Evolutionary conservation across 2,888 invertebrate species (phyloP).

Genomic region (Epistrophe eligans): DNA sequence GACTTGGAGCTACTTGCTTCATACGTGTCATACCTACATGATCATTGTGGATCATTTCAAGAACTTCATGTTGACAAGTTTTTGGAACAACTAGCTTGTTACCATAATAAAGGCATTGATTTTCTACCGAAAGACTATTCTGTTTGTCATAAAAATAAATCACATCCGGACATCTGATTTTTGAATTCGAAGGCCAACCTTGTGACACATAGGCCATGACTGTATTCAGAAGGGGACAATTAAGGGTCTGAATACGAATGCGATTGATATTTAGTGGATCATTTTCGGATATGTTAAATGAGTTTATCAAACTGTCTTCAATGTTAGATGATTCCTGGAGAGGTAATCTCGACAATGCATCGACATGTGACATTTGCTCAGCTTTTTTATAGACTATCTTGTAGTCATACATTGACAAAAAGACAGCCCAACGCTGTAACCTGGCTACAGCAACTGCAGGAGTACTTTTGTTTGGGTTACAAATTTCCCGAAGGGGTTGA

Average conservation of each 20-base stretch:
- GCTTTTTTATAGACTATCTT: constrained; percentile 43
- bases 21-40: constrained; percentile 35
- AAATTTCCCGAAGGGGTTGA: constrained; percentile 49
- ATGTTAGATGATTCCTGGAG: constrained; percentile 1
- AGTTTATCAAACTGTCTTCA: constrained; percentile 28
- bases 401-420: constrained; percentile 39
- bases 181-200: constrained; percentile 30
- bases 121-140: constrained; percentile 31
- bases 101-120: constrained; percentile 39
- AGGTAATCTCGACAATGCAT: constrained; percentile 44
- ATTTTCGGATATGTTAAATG: constrained; percentile 37
- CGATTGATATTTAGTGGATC: constrained; percentile 10
- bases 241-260: not conserved
- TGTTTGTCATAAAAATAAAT: constrained; percentile 23
- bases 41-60: constrained; percentile 31
- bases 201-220: constrained; percentile 34
- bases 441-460: constrained; percentile 24
- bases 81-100: constrained; percentile 44
- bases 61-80: constrained; percentile 8
- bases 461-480: constrained; percentile 30
- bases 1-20: constrained; percentile 44
- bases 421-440: too few species aligned
- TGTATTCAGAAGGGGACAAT: constrained; percentile 3
- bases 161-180: not conserved
- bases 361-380: constrained; percentile 29